Base-by-base conservation (phyloP, 2,113 vertebrate species). In the Hylia prasina region DNA sequence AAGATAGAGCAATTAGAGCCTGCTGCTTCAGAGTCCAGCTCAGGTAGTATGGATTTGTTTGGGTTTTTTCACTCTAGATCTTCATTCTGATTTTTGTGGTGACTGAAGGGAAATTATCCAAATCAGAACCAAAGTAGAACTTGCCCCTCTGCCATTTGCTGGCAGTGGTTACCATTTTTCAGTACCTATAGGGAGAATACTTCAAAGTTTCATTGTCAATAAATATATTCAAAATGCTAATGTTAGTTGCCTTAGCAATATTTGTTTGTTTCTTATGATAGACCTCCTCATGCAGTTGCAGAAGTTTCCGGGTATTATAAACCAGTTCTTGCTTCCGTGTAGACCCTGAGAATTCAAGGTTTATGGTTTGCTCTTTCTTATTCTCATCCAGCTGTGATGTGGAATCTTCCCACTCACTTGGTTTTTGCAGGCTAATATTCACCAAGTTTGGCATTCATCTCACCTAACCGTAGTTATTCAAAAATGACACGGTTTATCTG, bases 341-440 rank as follows among this genome's bases (percentile, higher is more conserved):
- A 64, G 64, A 88, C 71, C 37, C 30, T 90, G 96, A 83, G 76
- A 92, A 93, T 92, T 60, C 53, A 23, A 60, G 31, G 22, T 51
- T 95, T 91, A 87, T 87, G 80, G 40, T 56, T 95, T 84, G 10
- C 61, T 75, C 80, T 77, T 92, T 89, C 47, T 64, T 57, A 82
- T 82, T 95, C 81, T 37, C 65, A 79, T 78, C 40, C 89, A 91
- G 57, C 81, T 4, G 4, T 89, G 80, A 92, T 84, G 57, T 54
- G 69, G 87, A 91, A 35, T 91, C 81, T 94, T 96, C 91, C 89
- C 84, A 94, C 81, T 96, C 56, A 21, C 44, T 94, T 37, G 31
- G 2, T 87, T 93, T 94, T 79, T 79, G 73, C 1, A 37, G 89
- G 64, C 61, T 91, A 91, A 76, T 94, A 79, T 71, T 92, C 81